phyloP scores from a whole-genome alignment of 53 echinoderm and acorn worm species.

The Stichopus horrens region DNA sequence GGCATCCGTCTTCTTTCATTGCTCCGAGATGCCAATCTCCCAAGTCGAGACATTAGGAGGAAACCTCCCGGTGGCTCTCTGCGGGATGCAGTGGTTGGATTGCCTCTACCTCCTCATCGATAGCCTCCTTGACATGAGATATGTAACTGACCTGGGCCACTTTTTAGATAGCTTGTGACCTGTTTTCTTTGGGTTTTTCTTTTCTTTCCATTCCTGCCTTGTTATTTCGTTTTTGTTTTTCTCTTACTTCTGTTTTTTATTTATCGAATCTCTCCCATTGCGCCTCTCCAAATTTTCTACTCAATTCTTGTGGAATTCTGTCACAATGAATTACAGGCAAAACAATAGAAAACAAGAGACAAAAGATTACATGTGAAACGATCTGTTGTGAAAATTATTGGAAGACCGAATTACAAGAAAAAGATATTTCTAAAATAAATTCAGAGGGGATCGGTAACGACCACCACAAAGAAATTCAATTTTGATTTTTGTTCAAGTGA shows the following conservation, averaged over 20 bases:
- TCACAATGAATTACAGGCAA: constrained; percentile 14
- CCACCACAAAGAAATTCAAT: constrained; percentile 27
- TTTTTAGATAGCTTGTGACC: constrained; percentile 2
- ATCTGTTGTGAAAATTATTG: constrained; percentile 19
- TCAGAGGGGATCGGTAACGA: not conserved
- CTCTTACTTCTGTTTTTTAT: not conserved
- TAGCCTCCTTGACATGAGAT: not conserved
- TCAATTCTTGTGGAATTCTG: constrained; percentile 27
- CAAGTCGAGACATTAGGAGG: constrained; percentile 11
- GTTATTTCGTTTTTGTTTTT: not conserved
- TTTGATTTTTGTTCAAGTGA: constrained; percentile 10
- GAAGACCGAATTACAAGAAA: constrained; percentile 3
- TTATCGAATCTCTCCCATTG: constrained; percentile 23
- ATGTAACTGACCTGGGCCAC: constrained; percentile 15
- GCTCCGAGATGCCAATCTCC: not conserved
- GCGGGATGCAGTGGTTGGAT: constrained; percentile 17
- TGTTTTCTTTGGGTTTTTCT: not conserved
- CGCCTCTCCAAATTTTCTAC: not conserved
- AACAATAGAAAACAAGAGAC: constrained; percentile 19
- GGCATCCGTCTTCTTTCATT: constrained; percentile 18
- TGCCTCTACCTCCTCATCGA: not conserved
- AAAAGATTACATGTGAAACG: not conserved
- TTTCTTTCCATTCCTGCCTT: not conserved
- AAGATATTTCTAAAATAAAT: constrained; percentile 5
- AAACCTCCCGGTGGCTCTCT: constrained; percentile 17